Evolutionary conservation across 1,140 invertebrate genomes (phyloP).

Genomic region (Drosophila subpulchrella): DNA sequence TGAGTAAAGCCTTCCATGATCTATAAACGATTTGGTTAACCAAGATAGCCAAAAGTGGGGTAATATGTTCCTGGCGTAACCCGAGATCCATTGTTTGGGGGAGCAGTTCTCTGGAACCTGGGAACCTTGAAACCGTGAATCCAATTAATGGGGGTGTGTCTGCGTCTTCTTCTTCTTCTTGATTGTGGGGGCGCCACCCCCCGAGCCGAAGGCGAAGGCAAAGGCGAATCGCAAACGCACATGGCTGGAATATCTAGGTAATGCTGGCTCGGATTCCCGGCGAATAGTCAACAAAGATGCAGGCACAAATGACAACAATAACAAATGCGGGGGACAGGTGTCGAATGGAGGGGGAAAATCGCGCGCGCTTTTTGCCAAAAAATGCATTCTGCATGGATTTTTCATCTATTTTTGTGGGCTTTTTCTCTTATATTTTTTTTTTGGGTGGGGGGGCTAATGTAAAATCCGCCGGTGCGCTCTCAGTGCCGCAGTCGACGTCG

Average conservation of each 20-base stretch:
- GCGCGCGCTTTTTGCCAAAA: conserved; percentile 39
- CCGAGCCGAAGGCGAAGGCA: neutral
- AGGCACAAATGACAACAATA: conserved; percentile 10
- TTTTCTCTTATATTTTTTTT: neutral
- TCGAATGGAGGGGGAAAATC: conserved; percentile 29
- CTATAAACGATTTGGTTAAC: neutral
- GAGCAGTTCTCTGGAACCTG: neutral
- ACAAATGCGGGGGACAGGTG: conserved; percentile 27
- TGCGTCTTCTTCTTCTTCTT: conserved; percentile 22
- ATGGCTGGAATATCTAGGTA: conserved; percentile 17
- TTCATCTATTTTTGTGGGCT: conserved; percentile 23
- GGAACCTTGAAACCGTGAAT: conserved; percentile 6
- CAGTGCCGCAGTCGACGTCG: conserved; percentile 1
- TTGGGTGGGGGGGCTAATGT: neutral
- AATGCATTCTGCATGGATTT: conserved; percentile 20
- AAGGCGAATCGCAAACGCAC: conserved; percentile 14
- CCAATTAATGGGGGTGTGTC: conserved; percentile 38
- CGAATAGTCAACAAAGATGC: conserved; percentile 29
- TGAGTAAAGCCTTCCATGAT: too few species aligned
- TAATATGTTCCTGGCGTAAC: neutral
- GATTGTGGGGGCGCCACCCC: conserved; percentile 18
- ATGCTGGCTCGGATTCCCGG: conserved; percentile 22
- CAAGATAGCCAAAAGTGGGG: neutral
- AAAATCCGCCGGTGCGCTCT: neutral
- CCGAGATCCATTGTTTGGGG: neutral